Conservation (phyloP, 2,888 invertebrate species). For the Sepiola atlantica region DNA sequence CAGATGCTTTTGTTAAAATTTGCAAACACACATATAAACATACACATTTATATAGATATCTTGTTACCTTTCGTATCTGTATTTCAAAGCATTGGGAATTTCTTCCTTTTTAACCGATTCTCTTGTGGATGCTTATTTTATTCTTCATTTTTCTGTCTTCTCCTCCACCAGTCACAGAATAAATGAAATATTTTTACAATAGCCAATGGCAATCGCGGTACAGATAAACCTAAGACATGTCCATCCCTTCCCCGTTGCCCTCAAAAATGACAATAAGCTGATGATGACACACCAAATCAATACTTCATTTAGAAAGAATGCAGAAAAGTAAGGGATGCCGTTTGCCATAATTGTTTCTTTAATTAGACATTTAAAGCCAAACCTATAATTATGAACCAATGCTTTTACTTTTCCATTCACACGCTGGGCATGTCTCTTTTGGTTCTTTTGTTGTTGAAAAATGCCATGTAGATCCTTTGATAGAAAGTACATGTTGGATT, state of each 20-base stretch:
- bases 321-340: background rate
- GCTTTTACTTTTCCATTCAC: background rate
- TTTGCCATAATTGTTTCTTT: slow-evolving; percentile 32
- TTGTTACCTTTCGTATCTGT: background rate
- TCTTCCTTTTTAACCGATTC: background rate
- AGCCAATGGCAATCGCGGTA: background rate
- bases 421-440: background rate
- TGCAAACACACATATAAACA: too few relatives aligned
- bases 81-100: background rate
- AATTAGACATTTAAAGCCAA: background rate
- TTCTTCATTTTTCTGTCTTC: background rate
- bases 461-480: background rate
- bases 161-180: background rate
- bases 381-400: background rate
- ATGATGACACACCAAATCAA: background rate
- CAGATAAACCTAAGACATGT: background rate
- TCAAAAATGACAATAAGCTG: background rate
- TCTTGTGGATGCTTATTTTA: background rate
- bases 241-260: background rate
- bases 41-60: background rate
- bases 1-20: too few relatives aligned
- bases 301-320: slow-evolving; percentile 19
- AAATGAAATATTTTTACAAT: background rate
- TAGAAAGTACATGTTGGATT: background rate
- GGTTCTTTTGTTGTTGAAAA: background rate